phyloP scores from a whole-genome alignment of 1,140 invertebrate genomes.

The Oncopeltus fasciatus region DNA sequence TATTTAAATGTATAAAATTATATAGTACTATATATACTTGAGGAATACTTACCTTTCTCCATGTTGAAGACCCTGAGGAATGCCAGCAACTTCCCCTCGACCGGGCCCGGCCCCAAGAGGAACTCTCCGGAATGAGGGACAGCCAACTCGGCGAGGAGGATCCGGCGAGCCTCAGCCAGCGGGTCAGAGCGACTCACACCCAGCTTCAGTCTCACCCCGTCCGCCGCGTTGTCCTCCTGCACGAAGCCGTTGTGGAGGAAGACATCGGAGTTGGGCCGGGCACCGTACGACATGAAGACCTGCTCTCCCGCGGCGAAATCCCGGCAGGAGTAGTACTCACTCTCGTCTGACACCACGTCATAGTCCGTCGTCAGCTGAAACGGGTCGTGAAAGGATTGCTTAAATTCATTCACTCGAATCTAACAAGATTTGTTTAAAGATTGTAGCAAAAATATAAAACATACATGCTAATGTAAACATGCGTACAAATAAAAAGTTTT shows the following conservation, averaged over 20 bases:
- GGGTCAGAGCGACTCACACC: constrained; percentile 69
- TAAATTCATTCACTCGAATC: no score
- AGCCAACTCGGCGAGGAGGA: constrained; percentile 42
- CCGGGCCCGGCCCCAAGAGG: constrained; percentile 39
- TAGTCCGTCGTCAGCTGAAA: constrained; percentile 70
- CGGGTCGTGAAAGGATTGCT: no score
- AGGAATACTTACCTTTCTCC: constrained; percentile 28
- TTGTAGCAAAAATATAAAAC: background rate
- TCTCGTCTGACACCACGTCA: constrained; percentile 46
- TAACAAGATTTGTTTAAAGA: no score
- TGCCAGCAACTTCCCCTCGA: constrained; percentile 52
- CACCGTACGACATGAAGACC: constrained; percentile 77
- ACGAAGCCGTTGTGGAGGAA: constrained; percentile 85
- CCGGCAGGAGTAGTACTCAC: constrained; percentile 63
- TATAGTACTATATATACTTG: no score
- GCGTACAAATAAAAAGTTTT: no score
- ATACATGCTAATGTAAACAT: background rate
- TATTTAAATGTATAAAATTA: no score
- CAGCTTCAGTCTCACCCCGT: constrained; percentile 50
- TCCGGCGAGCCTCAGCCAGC: constrained; percentile 39
- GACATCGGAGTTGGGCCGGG: constrained; percentile 70
- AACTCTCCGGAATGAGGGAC: constrained; percentile 40
- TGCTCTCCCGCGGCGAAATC: constrained; percentile 62
- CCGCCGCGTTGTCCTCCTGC: constrained; percentile 57
- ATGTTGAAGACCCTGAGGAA: constrained; percentile 75